Evolutionary conservation across 2,113 vertebrate genomes (phyloP).

Genomic region (Cacatua alba): DNA sequence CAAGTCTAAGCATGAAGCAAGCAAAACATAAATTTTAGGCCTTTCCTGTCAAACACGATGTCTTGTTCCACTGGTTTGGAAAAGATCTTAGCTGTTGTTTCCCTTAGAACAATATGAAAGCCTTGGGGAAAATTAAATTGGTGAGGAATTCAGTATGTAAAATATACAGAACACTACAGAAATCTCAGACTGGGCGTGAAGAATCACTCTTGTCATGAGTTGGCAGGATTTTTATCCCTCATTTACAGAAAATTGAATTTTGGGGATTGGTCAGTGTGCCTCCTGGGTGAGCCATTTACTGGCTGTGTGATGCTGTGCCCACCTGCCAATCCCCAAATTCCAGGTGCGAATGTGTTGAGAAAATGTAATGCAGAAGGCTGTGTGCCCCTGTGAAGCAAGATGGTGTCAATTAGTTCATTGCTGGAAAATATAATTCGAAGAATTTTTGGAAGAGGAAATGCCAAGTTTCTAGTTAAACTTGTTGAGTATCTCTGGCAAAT

Average conservation of each 20-base stretch:
- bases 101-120: conserved; percentile 33
- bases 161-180: neutral
- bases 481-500: conserved; percentile 47
- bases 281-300: neutral
- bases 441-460: conserved; percentile 41
- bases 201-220: neutral
- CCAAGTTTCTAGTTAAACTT: conserved; percentile 55
- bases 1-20: conserved; percentile 69
- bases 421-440: conserved; percentile 24
- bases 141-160: neutral
- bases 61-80: conserved; percentile 68
- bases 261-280: neutral
- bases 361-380: neutral
- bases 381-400: conserved; percentile 27
- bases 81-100: conserved; percentile 36
- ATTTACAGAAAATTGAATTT: neutral
- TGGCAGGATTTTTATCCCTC: neutral
- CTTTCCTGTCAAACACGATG: conserved; percentile 53
- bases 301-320: neutral
- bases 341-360: neutral
- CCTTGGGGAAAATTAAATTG: conserved; percentile 10
- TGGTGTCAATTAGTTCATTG: conserved; percentile 44
- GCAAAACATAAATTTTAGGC: conserved; percentile 67
- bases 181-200: neutral
- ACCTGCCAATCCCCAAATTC: neutral